Evolutionary conservation across 2,797 vertebrate species (phyloP).

Genomic region (Ctenopoma multispine): DNA sequence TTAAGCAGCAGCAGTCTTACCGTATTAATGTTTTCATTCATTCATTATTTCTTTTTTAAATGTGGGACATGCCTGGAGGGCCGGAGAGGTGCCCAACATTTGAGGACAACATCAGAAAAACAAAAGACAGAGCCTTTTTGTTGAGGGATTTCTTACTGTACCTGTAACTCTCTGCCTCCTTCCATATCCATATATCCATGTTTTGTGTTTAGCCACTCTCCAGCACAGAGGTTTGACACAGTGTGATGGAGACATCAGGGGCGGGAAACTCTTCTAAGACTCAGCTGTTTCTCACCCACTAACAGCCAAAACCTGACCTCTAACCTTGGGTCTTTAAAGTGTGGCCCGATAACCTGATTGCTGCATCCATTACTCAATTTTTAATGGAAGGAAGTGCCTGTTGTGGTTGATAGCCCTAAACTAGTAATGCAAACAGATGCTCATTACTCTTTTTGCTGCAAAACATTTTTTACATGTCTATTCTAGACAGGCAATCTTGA

Average conservation of each 20-base stretch:
- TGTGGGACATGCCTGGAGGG: slow-evolving; percentile 23
- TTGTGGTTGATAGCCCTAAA: slow-evolving; percentile 59
- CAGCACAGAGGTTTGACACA: slow-evolving; percentile 64
- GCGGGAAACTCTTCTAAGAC: slow-evolving; percentile 57
- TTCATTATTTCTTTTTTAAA: slow-evolving; percentile 45
- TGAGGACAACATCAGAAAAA: slow-evolving; percentile 48
- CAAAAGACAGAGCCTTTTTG: not conserved
- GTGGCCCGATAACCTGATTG: slow-evolving; percentile 57
- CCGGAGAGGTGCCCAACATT: slow-evolving; percentile 36
- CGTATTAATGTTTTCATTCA: slow-evolving; percentile 47
- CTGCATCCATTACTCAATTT: slow-evolving; percentile 67
- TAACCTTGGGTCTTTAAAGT: slow-evolving; percentile 62
- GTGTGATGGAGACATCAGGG: slow-evolving; percentile 26
- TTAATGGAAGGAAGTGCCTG: slow-evolving; percentile 76
- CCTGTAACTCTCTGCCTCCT: not conserved
- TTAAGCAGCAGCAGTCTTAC: slow-evolving; percentile 63
- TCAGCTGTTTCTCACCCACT: slow-evolving; percentile 71
- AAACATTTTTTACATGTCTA: slow-evolving; percentile 59
- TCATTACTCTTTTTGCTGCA: slow-evolving; percentile 72
- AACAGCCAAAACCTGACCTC: slow-evolving; percentile 64
- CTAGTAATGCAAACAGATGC: slow-evolving; percentile 75
- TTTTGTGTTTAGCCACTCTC: slow-evolving; percentile 59
- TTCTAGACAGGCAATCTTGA: slow-evolving; percentile 62
- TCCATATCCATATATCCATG: not conserved
- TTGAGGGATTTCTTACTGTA: slow-evolving; percentile 2